Evolutionary conservation across 2,797 vertebrate species (phyloP).

Genomic region (Chaetodon trifasciatus): DNA sequence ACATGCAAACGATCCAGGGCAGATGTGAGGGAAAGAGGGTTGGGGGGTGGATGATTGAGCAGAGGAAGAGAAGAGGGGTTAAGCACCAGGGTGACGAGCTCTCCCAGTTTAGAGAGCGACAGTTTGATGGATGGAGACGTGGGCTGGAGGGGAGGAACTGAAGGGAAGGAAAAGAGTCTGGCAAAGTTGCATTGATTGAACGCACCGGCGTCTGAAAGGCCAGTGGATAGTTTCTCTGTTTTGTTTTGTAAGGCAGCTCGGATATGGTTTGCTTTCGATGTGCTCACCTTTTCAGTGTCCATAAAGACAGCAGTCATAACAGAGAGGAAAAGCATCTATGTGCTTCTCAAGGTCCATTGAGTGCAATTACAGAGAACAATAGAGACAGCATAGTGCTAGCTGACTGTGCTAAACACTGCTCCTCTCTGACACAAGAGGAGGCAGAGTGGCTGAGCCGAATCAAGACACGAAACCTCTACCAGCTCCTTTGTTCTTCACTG

Average conservation of each 20-base stretch:
- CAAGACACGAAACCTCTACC: constrained; percentile 52
- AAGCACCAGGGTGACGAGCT: constrained; percentile 76
- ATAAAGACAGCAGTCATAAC: constrained; percentile 32
- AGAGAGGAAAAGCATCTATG: constrained; percentile 30
- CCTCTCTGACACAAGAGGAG: constrained; percentile 65
- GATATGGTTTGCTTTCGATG: neutral
- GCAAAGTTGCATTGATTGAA: constrained; percentile 38
- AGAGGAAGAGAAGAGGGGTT: constrained; percentile 72
- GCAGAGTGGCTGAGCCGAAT: constrained; percentile 55
- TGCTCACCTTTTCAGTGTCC: constrained; percentile 16
- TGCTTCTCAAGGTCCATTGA: constrained; percentile 78
- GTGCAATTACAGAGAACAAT: constrained; percentile 84
- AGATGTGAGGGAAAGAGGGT: constrained; percentile 41
- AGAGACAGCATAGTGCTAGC: constrained; percentile 73
- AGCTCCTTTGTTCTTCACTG: constrained; percentile 63
- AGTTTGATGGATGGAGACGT: constrained; percentile 80
- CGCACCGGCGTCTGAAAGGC: constrained; percentile 20
- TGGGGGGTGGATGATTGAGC: constrained; percentile 60
- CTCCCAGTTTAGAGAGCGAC: constrained; percentile 74
- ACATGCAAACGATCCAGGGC: constrained; percentile 24
- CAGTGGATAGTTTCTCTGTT: neutral
- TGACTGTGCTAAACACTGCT: constrained; percentile 77
- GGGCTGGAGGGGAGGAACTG: constrained; percentile 53
- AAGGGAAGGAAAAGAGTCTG: constrained; percentile 25
- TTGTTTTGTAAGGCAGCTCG: neutral